Conservation (phyloP, 2,797 vertebrate species). For the Hypotaenidia philippensis region DNA sequence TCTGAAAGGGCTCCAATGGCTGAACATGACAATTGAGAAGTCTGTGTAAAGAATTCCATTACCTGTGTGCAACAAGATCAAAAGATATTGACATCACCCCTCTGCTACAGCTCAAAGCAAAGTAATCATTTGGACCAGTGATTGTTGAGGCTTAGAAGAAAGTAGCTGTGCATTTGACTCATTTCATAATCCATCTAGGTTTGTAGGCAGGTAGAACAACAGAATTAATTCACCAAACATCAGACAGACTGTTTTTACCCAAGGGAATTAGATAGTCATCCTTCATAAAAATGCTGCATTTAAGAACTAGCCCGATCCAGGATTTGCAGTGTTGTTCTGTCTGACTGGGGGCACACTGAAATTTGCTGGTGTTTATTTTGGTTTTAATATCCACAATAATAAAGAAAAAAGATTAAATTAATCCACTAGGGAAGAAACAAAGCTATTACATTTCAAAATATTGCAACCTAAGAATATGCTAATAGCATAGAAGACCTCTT, state of each 20-base stretch:
- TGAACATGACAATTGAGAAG: background rate
- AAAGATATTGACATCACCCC: background rate
- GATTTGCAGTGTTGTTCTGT: background rate
- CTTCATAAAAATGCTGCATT: background rate
- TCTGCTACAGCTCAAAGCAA: background rate
- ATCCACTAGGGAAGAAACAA: background rate
- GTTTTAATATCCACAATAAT: background rate
- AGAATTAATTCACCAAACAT: background rate
- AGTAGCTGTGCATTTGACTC: background rate
- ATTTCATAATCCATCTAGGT: background rate
- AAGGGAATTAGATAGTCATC: background rate
- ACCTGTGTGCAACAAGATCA: rapidly evolving
- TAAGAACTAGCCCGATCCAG: background rate
- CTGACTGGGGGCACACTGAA: background rate
- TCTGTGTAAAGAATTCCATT: background rate
- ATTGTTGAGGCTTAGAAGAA: background rate
- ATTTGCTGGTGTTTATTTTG: background rate
- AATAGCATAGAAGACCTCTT: background rate
- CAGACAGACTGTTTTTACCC: background rate
- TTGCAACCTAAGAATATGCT: background rate
- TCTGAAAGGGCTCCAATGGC: background rate
- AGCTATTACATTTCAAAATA: background rate
- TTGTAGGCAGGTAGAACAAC: background rate
- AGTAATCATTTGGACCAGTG: background rate
- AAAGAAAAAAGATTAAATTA: background rate